These are phyloP conservation scores for Diplolepis rosae DNA, from an alignment of 2,888 invertebrate species.

Conservation along the genomic window DNA sequence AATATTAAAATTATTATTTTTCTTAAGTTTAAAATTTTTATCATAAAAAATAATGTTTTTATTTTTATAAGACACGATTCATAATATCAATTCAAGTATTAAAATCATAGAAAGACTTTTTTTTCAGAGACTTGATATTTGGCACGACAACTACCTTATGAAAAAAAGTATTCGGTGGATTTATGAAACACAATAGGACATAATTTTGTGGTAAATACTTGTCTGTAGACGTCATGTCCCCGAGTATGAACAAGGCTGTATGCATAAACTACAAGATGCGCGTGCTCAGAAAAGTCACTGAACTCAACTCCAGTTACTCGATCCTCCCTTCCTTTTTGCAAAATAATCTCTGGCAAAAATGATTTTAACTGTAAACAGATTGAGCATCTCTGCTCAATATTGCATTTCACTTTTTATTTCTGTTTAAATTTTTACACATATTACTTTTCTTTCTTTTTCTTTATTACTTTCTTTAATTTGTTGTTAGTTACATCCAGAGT, in stretches of 20 bases:
- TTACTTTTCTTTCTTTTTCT: too few species aligned
- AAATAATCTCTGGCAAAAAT: background rate
- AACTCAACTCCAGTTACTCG: background rate
- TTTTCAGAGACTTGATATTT: too few species aligned
- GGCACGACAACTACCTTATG: too few species aligned
- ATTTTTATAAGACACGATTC: too few species aligned
- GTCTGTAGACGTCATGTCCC: background rate
- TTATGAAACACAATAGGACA: background rate
- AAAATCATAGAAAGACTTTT: too few species aligned
- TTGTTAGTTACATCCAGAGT: too few species aligned
- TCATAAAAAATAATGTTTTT: too few species aligned
- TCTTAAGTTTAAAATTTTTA: too few species aligned
- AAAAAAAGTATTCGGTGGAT: background rate
- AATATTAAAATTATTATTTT: too few species aligned
- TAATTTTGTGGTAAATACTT: background rate
- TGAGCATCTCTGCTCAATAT: background rate
- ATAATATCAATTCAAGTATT: too few species aligned
- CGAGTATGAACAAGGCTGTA: background rate
- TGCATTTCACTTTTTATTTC: background rate
- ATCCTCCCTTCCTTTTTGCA: background rate
- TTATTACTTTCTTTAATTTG: too few species aligned
- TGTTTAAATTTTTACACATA: background rate
- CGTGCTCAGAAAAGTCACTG: background rate
- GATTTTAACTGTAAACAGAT: background rate
- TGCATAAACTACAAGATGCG: background rate